A percentile compares a stretch with the other conserved stretches of the same genome.
phyloP scores from a whole-genome alignment of 1,140 invertebrate genomes.

The Philopotamus ludificatus region DNA sequence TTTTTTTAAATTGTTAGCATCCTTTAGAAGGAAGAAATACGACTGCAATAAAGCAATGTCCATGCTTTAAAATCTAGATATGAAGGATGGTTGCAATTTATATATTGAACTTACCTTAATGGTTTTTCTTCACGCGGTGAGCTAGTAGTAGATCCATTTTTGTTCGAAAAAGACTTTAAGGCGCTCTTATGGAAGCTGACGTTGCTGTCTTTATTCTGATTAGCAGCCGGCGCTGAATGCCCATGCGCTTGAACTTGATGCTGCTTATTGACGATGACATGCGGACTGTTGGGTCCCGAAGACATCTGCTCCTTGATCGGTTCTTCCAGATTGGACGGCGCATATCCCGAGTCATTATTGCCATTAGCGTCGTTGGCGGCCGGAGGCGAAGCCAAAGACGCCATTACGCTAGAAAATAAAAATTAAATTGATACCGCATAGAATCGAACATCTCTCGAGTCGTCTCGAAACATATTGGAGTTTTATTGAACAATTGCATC shows the following conservation, averaged over 20 bases:
- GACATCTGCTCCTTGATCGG: constrained; percentile 47
- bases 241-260: constrained; percentile 1
- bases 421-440: background rate
- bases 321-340: constrained; percentile 66
- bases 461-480: background rate
- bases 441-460: background rate
- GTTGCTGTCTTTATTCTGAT: constrained; percentile 9
- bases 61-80: no score
- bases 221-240: background rate
- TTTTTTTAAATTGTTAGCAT: no score
- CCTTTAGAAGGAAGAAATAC: no score
- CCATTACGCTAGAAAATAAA: constrained; percentile 49
- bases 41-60: no score
- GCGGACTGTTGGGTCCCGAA: constrained; percentile 58
- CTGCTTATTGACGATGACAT: constrained; percentile 36
- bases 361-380: constrained; percentile 67
- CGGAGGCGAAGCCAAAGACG: constrained; percentile 48
- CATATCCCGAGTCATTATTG: constrained; percentile 79
- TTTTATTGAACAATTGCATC: constrained; percentile 9
- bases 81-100: no score
- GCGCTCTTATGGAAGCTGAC: constrained; percentile 17
- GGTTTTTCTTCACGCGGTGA: constrained; percentile 30
- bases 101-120: constrained; percentile 26
- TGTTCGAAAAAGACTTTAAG: constrained; percentile 5
- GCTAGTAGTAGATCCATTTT: constrained; percentile 31